Evolutionary conservation across 2,888 invertebrate species (phyloP), one percentile per base, ranked within the genome.

Genomic region (Drosophila longiperda): DNA sequence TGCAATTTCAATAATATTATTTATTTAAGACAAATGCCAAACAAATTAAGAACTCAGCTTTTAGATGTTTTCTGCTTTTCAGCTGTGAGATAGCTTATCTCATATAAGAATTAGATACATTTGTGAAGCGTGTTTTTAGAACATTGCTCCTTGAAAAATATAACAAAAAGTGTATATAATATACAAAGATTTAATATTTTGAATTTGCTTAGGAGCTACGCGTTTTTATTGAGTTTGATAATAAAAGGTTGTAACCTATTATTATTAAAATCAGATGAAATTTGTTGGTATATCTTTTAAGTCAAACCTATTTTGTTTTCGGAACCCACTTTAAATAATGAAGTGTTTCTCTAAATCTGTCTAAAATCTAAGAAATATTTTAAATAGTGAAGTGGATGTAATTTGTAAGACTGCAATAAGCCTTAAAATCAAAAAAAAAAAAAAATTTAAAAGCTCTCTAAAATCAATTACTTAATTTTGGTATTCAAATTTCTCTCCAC

Each of bases 1-100:
- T 48, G 54, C 66, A 78, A 68, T 59, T 68, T 64, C 48, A 40
- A 52, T 68, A 52, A 23, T 49, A 61, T 57, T 49, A 67, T 78
- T 65, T 68, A 54, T 61, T 59, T 58, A 8, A 40, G 29, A 45
- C 58, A 66, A 66, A 57, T 59, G 60, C 50, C 64, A 59, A 7
- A 36, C 40, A 60, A 53, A 59, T 57, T 33, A 78, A 63, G 59
- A 61, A 33, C 48, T 20, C 60, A 49, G 38, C 69, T 59, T 40
- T 32, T 33, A 38, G 59, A 45, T 50, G 34, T 61, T 71, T 54
- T 38, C 63, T n/a, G 66, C 54, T 63, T 78, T 57, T 36, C 26
- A 61, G 15, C 48, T 63, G 61, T 60, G 45, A 74, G 67, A 67
- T 60, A 57, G 55, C 52, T 60, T 59, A 42, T 34, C 12, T 57